These are phyloP conservation scores for Stegophylla sp. DNA, from an alignment of 2,888 invertebrate species.

Conservation along the genomic window DNA sequence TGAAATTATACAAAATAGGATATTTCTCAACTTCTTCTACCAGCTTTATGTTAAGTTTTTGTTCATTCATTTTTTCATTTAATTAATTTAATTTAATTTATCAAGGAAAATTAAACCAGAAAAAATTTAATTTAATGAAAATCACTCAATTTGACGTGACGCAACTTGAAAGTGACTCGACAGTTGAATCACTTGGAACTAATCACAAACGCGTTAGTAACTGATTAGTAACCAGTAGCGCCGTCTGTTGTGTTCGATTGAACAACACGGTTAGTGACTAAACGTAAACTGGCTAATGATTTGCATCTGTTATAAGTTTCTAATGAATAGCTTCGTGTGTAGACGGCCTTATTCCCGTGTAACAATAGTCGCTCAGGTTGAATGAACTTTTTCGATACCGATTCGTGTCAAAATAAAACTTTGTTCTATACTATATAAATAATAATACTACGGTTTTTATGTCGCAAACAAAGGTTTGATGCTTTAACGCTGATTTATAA, in stretches of 20 bases:
- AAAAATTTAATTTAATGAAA: neutral
- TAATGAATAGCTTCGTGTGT: slow-evolving; percentile 12
- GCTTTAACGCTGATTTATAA: no score
- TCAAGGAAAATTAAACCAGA: neutral
- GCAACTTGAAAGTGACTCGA: neutral
- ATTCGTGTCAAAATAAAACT: no score
- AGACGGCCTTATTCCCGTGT: no score
- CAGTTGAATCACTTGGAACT: slow-evolving; percentile 21
- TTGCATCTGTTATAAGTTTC: slow-evolving; percentile 15
- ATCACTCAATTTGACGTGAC: no score
- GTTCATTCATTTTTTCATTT: slow-evolving; percentile 16
- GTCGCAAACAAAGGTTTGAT: no score
- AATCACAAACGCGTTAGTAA: slow-evolving; percentile 17
- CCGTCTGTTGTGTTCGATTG: slow-evolving; percentile 8
- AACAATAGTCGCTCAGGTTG: no score
- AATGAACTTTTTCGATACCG: no score
- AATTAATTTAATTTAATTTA: neutral
- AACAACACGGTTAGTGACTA: neutral
- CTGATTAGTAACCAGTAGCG: no score
- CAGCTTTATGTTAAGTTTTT: slow-evolving; percentile 49
- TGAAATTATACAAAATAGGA: no score
- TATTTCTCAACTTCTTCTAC: no score
- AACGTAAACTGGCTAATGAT: slow-evolving; percentile 21
- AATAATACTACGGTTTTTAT: no score
- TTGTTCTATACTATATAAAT: no score